Evolutionary conservation across 2,113 vertebrate species (phyloP), one percentile per base, ranked within the genome.

Genomic region (Arothron firmamentum): DNA sequence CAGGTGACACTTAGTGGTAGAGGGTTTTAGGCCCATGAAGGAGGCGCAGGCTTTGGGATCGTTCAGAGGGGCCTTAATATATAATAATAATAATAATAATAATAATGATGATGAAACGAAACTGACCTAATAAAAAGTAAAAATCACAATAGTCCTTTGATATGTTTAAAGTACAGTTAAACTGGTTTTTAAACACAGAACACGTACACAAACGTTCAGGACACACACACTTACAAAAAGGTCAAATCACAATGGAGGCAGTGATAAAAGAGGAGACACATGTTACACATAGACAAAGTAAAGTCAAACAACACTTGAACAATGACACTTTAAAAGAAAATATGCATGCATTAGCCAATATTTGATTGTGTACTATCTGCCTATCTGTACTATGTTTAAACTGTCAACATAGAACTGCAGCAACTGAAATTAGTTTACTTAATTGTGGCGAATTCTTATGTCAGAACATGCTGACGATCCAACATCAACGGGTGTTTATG

Each of bases 1-100:
- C 4, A 99, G 92, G 67, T 99, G 97, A 52, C 76, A 84, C 85
- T 94, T 97, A 42, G 80, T 96, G 52, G 94, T 94, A 3, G 95
- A 93, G 23, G 93, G 90, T 86, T 96, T 98, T 68, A 98, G 90
- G 52, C 97, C 97, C 93, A 92, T 90, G 61, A 98, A 92, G 23
- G 95, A 94, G 50, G 96, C 93, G 57, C 94, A 95, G 0, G 94
- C 93, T 84, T 77, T 91, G 0, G 94, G 93, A 71, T 96, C 96
- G 72, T 94, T 93, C 65, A 94, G 61, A 54, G 96, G 94, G 69
- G 91, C 90, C 97, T 99, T 75, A 20, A 17, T 46, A 72, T 59
- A 69, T 53, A 56, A 6, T 65, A 65, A 59, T 16, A 43, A 10
- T 3, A 18, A 15, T 17, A 21, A 38, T 64, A 21, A 74, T n/a